Conservation (phyloP, 1,140 invertebrate genomes). For the Sminthurinus signatus region DNA sequence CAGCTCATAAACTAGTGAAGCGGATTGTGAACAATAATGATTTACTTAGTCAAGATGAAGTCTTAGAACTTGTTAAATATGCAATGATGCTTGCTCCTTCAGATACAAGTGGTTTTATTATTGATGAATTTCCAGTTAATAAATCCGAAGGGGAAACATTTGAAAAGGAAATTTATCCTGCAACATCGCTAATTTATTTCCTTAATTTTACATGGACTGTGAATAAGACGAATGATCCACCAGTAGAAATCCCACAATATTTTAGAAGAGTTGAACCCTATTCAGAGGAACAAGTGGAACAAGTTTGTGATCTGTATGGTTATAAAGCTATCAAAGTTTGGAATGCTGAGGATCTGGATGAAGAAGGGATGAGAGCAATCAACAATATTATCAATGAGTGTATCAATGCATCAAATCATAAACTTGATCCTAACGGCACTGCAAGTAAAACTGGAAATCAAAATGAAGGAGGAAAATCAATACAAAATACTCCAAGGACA, state of each 20-base stretch:
- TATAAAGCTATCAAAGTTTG: slow-evolving; percentile 11
- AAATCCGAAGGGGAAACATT: background rate
- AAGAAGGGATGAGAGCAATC: background rate
- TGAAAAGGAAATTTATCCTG: background rate
- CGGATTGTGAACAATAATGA: background rate
- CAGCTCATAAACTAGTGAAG: background rate
- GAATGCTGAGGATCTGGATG: slow-evolving; percentile 15
- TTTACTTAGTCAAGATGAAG: background rate
- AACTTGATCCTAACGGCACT: no score
- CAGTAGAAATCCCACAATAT: background rate
- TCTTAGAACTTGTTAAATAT: slow-evolving; percentile 6
- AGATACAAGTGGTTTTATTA: slow-evolving; percentile 1
- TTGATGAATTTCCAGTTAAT: slow-evolving; percentile 7
- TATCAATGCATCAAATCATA: background rate
- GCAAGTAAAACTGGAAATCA: no score
- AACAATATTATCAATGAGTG: background rate
- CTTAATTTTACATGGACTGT: slow-evolving; percentile 11
- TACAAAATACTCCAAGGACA: no score
- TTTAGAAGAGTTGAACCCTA: slow-evolving; percentile 3
- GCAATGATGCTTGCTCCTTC: background rate
- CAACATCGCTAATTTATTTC: slow-evolving; percentile 10
- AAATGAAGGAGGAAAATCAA: no score
- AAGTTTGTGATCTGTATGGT: slow-evolving; percentile 9
- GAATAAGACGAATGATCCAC: background rate
- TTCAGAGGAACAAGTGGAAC: slow-evolving; percentile 10